Conservation (phyloP, 2,888 invertebrate genomes). For the Parascotia fuliginaria region DNA sequence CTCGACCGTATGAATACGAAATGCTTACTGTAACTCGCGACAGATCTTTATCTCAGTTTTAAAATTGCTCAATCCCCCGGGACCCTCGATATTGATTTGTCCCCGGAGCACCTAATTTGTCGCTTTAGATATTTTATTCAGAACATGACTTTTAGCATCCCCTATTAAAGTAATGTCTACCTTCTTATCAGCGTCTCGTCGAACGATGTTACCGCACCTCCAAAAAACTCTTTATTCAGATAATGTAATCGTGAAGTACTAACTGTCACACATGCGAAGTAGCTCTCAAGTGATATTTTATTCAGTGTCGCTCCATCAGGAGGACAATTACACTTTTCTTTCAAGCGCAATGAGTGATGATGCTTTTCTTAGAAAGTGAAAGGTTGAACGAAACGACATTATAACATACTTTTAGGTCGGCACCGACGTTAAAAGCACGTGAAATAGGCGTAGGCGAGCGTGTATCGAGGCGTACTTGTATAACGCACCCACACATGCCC, state of each 20-base stretch:
- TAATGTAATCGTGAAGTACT: constrained; percentile 37
- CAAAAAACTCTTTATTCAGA: constrained; percentile 17
- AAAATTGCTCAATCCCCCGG: constrained; percentile 82
- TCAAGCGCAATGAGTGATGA: constrained; percentile 61
- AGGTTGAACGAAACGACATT: constrained; percentile 73
- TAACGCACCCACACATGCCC: constrained; percentile 20
- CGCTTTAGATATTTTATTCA: constrained; percentile 76
- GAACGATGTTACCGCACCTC: constrained; percentile 17
- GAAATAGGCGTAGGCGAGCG: constrained; percentile 64
- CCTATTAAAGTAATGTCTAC: constrained; percentile 41
- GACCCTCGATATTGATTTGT: constrained; percentile 78
- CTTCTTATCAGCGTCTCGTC: constrained; percentile 21
- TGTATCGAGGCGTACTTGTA: constrained; percentile 20
- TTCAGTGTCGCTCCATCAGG: constrained; percentile 59
- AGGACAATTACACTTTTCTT: constrained; percentile 66
- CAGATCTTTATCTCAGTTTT: constrained; percentile 85
- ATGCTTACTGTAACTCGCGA: constrained; percentile 76
- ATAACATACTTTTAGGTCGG: constrained; percentile 67
- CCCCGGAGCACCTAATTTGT: constrained; percentile 76
- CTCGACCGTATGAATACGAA: constrained; percentile 82
- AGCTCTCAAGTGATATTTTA: constrained; percentile 62
- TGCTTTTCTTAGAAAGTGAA: constrained; percentile 71
- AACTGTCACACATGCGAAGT: constrained; percentile 31
- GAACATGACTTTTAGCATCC: constrained; percentile 62
- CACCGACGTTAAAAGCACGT: constrained; percentile 74